Percentiles rank a stretch among this genome's conserved stretches.
phyloP scores from a whole-genome alignment of 2,113 vertebrate genomes.

The Carollia perspicillata region DNA sequence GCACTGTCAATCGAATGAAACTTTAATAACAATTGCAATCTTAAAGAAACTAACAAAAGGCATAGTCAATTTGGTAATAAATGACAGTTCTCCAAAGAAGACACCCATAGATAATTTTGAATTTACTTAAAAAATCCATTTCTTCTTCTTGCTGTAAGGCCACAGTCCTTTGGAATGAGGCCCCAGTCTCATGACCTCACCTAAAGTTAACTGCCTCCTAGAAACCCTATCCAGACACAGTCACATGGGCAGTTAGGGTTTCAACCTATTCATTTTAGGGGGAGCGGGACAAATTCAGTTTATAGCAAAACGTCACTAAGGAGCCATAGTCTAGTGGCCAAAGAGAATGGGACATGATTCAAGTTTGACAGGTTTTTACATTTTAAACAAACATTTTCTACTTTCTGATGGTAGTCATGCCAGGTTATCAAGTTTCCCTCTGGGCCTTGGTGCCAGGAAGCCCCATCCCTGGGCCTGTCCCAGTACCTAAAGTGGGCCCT shows the following conservation, averaged over 20 bases:
- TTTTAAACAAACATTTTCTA: not conserved
- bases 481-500: not conserved
- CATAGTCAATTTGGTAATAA: not conserved
- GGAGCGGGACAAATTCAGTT: not conserved
- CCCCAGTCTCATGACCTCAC: not conserved
- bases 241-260: not conserved
- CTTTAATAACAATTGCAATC: slow-evolving; percentile 15
- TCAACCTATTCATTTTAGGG: not conserved
- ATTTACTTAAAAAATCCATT: not conserved
- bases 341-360: not conserved
- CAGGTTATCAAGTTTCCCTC: not conserved
- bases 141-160: not conserved
- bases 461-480: not conserved
- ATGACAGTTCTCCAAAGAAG: not conserved
- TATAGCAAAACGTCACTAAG: not conserved
- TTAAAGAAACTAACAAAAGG: slow-evolving; percentile 39
- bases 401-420: not conserved
- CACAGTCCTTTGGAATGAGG: not conserved
- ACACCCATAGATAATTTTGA: slow-evolving; percentile 10
- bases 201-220: not conserved
- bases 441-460: not conserved
- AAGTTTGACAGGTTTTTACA: slow-evolving; percentile 1
- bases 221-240: not conserved
- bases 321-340: not conserved
- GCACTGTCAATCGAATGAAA: slow-evolving; percentile 36